Evolutionary conservation across 2,797 vertebrate species (phyloP), one percentile per base, ranked within the genome.

Genomic region (Argentina silus): DNA sequence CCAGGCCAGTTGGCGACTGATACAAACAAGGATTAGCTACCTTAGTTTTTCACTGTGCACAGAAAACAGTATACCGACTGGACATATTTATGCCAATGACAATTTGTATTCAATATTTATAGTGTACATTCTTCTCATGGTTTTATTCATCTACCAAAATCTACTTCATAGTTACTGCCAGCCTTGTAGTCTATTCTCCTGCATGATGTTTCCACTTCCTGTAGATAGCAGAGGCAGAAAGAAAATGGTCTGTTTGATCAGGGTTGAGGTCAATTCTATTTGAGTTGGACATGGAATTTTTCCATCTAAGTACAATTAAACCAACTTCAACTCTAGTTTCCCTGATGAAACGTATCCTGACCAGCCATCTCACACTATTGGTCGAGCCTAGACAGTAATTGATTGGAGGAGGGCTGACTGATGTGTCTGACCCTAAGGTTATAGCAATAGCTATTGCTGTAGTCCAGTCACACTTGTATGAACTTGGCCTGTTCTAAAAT

Each of bases 11-110:
- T 59, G 57, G 19, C 57, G 57, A 67, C 50, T 56, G 59, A n/a
- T 67, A 21, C 61, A 60, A 66, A 69, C 51, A 43, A 59, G 53
- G 21, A 60, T 23, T 51, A 27, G 57, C 42, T 66, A 53, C 36
- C 70, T 67, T 66, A 36, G 23, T 60, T 59, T 59, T 73, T 74
- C 43, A 67, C 47, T 70, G 14, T 67, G 77, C 42, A 78, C 43
- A 60, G 50, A 65, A 1, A 36, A 72, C 12, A 60, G 45, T n/a
- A 56, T 62, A 27, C 2, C 12, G 19, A n/a, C n/a, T 42, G 23
- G 7, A 1, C 14, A 50, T 7, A 61, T 61, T 21, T 27, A 57
- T n/a, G 7, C 68, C 45, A 70, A 60, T 56, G 43, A 59, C 7
- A 48, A 47, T 65, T 73, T 48, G 53, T 73, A 59, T 36, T 53